These are phyloP conservation scores for Acholoe squamosa DNA, from an alignment of 2,888 invertebrate genomes.

Conservation along the genomic window DNA sequence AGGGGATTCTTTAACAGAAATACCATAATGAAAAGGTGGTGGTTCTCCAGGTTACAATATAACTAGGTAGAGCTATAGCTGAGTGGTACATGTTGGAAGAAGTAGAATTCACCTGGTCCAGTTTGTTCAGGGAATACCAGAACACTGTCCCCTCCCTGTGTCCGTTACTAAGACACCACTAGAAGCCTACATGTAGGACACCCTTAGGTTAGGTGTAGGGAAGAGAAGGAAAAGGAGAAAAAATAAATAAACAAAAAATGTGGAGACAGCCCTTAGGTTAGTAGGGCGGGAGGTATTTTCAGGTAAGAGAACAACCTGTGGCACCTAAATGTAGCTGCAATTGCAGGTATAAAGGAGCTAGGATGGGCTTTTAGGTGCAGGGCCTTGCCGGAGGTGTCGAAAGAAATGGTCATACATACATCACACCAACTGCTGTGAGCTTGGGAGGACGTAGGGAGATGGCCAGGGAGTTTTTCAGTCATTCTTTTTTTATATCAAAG, in stretches of 20 bases:
- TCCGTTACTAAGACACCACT: too few species aligned
- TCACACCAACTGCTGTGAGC: not conserved
- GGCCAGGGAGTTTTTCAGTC: not conserved
- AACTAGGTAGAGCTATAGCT: too few species aligned
- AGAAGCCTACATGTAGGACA: not conserved
- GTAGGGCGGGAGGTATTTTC: not conserved
- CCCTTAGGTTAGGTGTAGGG: not conserved
- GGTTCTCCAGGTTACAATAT: too few species aligned
- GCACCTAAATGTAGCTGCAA: not conserved
- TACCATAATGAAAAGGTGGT: too few species aligned
- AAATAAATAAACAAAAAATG: not conserved
- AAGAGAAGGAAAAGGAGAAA: not conserved
- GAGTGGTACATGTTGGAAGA: too few species aligned
- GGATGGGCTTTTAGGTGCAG: too few species aligned
- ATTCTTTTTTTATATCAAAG: not conserved
- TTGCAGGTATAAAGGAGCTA: not conserved
- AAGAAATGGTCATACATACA: conserved; percentile 1
- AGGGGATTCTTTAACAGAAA: too few species aligned
- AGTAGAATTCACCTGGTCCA: too few species aligned
- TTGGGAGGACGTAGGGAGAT: not conserved
- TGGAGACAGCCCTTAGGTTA: not conserved
- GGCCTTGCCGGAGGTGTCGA: not conserved
- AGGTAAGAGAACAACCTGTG: not conserved
- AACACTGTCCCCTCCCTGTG: too few species aligned
- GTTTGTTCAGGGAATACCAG: too few species aligned